Evolutionary conservation across 2,888 invertebrate genomes (phyloP).

Genomic region (Capitulum mitella): DNA sequence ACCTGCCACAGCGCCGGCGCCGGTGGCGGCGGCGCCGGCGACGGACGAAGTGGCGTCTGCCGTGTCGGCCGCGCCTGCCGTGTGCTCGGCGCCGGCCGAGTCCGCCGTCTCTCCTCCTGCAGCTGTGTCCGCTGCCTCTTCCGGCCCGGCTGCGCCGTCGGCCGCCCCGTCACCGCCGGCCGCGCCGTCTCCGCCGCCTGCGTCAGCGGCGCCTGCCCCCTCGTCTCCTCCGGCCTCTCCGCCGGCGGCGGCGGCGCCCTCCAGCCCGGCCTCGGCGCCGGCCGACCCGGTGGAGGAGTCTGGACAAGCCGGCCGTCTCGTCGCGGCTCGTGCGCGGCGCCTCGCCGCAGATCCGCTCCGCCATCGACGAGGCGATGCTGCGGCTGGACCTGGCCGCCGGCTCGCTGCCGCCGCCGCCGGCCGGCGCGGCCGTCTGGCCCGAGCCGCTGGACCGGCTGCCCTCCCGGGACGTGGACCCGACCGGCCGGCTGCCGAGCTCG

Average conservation of each 20-base stretch:
- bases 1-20: no score
- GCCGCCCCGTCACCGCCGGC: not conserved
- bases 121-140: not conserved
- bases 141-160: not conserved
- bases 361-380: not conserved
- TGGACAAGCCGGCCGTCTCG: constrained; percentile 3
- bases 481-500: not conserved
- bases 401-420: not conserved
- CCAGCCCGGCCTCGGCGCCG: not conserved
- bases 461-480: not conserved
- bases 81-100: not conserved
- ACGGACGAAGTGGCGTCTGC: no score
- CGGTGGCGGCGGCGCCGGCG: not conserved
- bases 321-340: not conserved
- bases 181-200: not conserved
- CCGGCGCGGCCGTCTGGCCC: not conserved
- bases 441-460: constrained; percentile 11
- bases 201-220: not conserved
- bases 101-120: no score
- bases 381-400: not conserved
- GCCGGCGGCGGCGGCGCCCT: not conserved
- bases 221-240: not conserved
- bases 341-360: not conserved
- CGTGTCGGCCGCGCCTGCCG: not conserved
- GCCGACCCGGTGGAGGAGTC: not conserved